Base-by-base conservation (phyloP, 1,140 invertebrate species). In the Pseudomyrmex dendroicus region DNA sequence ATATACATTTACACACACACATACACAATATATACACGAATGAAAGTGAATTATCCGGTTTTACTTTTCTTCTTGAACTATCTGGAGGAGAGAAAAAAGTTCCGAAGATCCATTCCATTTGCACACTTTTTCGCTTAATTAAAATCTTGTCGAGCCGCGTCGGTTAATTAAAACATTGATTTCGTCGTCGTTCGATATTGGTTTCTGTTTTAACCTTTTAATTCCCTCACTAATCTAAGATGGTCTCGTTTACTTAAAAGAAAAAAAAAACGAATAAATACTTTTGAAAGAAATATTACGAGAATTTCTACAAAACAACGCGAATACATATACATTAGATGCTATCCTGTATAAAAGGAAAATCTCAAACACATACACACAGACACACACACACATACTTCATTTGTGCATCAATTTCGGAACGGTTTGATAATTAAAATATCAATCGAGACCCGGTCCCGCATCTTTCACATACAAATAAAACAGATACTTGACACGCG, bases 351-450 rank as follows among this genome's bases (percentile, higher is more conserved):
- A 50, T 50, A 66, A 70, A 72, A 48, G 46, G 52, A 52, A 35
- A 35, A 72, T 46, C 63, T 67, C 52, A 50, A 56, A 77, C 50
- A 25, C 35, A 35, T 7, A 35, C 5, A 35, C 35, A 35, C 35
- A 35, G 0, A 35, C 35, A 25, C 25, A 25, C 25, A 35, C 35
- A 35, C 35, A 35, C 35, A 7, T 7, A 35, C 59, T 84, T 67
- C 22, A 77, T 86, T 86, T 78, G 59, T 66, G 77, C 73, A 84
- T 63, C 66, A 84, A 63, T 86, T 84, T 66, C 54, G 46, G 62
- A 66, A 77, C 82, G 35, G 13, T 52, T 59, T 22, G 82, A 77
- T 83, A 83, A 85, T 85, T 85, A 85, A 85, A 83, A 85, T 57
- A 77, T 66, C 73, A 77, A 77, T 77, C 73, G 73, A 77, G 73